Conservation (phyloP, 2,113 vertebrate species). For the Anas platyrhynchos region DNA sequence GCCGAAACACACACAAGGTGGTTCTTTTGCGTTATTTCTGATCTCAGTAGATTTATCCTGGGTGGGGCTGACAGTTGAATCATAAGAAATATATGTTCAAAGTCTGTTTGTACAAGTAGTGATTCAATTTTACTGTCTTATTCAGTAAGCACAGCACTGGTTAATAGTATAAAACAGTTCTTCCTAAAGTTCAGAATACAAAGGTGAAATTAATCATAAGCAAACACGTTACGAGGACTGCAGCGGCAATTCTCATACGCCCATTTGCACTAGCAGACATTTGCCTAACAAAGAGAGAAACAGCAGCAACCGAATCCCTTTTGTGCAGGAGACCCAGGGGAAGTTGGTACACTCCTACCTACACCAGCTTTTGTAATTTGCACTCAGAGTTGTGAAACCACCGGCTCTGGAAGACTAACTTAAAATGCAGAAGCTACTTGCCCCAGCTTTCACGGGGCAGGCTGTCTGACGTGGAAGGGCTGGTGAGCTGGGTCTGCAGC, state of each 20-base stretch:
- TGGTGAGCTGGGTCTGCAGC: background rate
- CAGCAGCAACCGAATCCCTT: background rate
- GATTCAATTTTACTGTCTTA: background rate
- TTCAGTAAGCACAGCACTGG: background rate
- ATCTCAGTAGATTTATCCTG: background rate
- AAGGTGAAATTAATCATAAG: conserved; percentile 35
- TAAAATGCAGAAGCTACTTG: background rate
- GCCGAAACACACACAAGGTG: background rate
- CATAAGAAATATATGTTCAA: background rate
- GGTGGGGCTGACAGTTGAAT: conserved; percentile 12
- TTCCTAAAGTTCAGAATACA: conserved; percentile 31
- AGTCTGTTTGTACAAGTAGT: conserved; percentile 2
- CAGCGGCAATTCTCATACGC: background rate
- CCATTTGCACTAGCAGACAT: rapidly evolving
- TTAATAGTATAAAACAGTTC: background rate
- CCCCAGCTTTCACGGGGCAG: background rate
- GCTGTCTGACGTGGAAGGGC: background rate
- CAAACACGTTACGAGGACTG: background rate
- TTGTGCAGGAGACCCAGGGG: background rate
- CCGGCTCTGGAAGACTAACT: background rate
- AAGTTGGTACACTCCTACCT: background rate
- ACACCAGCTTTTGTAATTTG: background rate
- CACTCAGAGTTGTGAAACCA: background rate
- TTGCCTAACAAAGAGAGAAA: background rate
- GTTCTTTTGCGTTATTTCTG: background rate